A percentile compares a stretch with the other conserved stretches of the same genome.
Evolutionary conservation across 1,140 invertebrate genomes (phyloP).

Genomic region (Frieseomelitta varia): DNA sequence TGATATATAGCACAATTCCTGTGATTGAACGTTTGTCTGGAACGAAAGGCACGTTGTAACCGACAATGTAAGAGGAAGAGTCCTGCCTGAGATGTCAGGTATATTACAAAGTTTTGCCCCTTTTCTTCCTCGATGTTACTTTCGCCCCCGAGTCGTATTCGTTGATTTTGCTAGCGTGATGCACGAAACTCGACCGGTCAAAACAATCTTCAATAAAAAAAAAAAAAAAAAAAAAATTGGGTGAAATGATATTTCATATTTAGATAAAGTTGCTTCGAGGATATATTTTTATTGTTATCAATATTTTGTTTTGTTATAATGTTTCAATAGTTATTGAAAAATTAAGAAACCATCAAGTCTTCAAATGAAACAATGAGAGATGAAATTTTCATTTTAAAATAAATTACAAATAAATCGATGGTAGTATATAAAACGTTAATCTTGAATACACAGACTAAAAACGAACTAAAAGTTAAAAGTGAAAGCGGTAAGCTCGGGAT

Average conservation of each 20-base stretch:
- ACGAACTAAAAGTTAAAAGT: not conserved
- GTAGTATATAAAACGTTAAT: too few relatives aligned
- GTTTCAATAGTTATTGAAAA: too few relatives aligned
- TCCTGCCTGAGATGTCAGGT: not conserved
- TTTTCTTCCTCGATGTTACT: not conserved
- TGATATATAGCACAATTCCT: not conserved
- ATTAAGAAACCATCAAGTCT: not conserved
- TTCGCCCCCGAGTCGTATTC: too few relatives aligned
- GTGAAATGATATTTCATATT: too few relatives aligned
- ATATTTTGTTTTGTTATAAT: too few relatives aligned
- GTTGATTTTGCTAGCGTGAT: too few relatives aligned
- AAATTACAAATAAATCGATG: too few relatives aligned
- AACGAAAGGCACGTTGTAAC: not conserved
- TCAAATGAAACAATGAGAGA: not conserved
- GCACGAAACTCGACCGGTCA: too few relatives aligned
- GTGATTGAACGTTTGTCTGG: conserved; percentile 2
- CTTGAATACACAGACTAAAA: not conserved
- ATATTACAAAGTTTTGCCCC: not conserved
- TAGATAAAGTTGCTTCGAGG: too few relatives aligned
- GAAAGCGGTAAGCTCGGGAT: not conserved
- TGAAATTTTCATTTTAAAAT: not conserved
- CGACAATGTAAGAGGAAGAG: not conserved
- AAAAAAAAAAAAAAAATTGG: too few relatives aligned
- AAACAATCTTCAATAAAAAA: too few relatives aligned
- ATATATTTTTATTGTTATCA: too few relatives aligned